Conservation (phyloP, 2,797 vertebrate genomes). For the Manis pentadactyla region DNA sequence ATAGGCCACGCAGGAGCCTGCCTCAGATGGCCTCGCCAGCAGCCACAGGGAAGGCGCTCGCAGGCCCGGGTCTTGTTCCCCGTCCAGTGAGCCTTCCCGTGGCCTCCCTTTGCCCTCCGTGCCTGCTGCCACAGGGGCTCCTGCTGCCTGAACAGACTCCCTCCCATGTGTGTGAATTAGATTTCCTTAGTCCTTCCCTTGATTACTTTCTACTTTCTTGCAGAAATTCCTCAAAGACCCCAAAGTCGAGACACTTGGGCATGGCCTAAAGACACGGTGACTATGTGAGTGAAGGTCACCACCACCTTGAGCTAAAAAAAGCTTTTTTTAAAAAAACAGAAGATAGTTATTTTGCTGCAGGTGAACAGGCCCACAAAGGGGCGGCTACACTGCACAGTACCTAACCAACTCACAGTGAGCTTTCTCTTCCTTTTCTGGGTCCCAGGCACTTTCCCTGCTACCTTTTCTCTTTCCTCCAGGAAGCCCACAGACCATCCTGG, state of each 20-base stretch:
- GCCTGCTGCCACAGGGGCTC: background rate
- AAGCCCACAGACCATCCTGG: background rate
- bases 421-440: background rate
- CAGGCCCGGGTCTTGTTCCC: background rate
- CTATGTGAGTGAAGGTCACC: background rate
- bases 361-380: background rate
- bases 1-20: no score
- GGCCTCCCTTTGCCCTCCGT: background rate
- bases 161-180: background rate
- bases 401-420: background rate
- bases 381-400: no score
- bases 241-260: background rate
- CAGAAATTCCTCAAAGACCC: background rate
- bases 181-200: background rate
- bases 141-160: background rate
- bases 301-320: background rate
- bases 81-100: background rate
- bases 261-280: background rate
- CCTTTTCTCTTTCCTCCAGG: background rate
- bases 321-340: background rate
- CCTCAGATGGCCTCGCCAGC: background rate
- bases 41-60: background rate
- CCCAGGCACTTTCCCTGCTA: background rate
- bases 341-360: background rate
- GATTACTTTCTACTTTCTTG: background rate